Conservation (phyloP, 2,888 invertebrate genomes). For the Brenthis ino region DNA sequence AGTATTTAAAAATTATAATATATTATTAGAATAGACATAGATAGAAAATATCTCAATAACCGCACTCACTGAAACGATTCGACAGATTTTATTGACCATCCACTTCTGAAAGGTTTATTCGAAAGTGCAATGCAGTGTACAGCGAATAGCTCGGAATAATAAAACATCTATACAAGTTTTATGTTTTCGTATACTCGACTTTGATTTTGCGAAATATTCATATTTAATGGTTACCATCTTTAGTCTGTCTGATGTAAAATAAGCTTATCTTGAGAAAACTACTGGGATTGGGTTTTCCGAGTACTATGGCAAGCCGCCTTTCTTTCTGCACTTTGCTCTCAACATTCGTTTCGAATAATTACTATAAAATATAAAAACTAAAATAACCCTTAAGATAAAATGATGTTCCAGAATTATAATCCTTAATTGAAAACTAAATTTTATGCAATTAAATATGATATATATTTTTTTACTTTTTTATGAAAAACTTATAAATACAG, state of each 20-base stretch:
- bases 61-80: constrained; percentile 32
- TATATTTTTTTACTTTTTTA: no score
- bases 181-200: constrained; percentile 48
- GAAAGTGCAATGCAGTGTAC: constrained; percentile 69
- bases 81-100: constrained; percentile 64
- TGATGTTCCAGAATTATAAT: no score
- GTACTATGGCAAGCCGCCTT: no score
- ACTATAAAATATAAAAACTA: no score
- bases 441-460: no score
- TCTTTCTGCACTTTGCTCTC: no score
- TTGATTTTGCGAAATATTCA: constrained; percentile 21
- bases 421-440: no score
- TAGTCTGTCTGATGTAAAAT: background rate
- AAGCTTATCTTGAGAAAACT: background rate
- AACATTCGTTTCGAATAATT: no score
- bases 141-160: constrained; percentile 60
- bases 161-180: constrained; percentile 65
- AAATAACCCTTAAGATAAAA: no score
- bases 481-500: no score
- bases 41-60: constrained; percentile 32
- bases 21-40: constrained; percentile 7
- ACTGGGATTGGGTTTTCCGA: no score
- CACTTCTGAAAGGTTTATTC: constrained; percentile 53
- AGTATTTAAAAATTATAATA: background rate
- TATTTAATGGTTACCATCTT: background rate